Conservation (phyloP, 92 coral and sea anemone species). For the Porites lobata region DNA sequence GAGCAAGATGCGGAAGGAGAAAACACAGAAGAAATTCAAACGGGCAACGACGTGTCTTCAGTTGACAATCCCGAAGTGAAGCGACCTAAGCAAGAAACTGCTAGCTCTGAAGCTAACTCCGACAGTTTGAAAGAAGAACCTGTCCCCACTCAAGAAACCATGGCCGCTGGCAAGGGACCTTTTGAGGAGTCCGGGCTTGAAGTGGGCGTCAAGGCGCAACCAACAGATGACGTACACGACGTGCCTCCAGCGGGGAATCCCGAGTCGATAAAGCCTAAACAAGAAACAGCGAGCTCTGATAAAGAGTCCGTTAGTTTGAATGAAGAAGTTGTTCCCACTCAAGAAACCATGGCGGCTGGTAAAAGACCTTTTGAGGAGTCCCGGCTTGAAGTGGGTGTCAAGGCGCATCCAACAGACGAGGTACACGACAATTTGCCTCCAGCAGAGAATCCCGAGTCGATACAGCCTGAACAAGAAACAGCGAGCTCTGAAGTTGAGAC, state of each 20-base stretch:
- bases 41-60: background rate
- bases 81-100: slow-evolving; percentile 6
- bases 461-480: background rate
- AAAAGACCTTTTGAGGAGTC: slow-evolving; percentile 38
- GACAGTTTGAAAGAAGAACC: slow-evolving; percentile 9
- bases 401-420: background rate
- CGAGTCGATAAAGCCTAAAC: background rate
- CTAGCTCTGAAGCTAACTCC: background rate
- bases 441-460: background rate
- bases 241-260: background rate
- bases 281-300: background rate
- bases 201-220: background rate
- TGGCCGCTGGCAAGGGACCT: background rate
- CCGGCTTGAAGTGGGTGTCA: slow-evolving; percentile 4
- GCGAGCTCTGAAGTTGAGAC: background rate
- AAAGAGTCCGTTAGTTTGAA: background rate
- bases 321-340: slow-evolving; percentile 12
- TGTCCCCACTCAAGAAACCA: background rate
- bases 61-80: background rate
- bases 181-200: background rate
- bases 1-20: background rate
- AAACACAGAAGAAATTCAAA: background rate
- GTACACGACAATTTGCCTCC: no score
- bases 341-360: slow-evolving; percentile 32
- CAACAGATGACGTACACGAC: background rate